phyloP scores from a whole-genome alignment of 2,113 vertebrate genomes.

The Podilymbus podiceps region DNA sequence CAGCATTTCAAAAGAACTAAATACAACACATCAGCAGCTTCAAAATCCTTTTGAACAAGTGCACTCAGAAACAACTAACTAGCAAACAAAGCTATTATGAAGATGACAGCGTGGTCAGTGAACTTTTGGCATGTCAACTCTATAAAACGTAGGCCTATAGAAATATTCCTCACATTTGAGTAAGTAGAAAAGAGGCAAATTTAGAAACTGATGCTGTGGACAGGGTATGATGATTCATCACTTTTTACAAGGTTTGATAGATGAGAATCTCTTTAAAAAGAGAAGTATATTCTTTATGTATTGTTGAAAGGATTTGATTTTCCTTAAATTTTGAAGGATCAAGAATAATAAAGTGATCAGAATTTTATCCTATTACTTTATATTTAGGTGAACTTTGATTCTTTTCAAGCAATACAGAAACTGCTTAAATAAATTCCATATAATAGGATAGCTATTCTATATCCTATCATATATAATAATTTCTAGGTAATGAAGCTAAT shows the following conservation, averaged over 20 bases:
- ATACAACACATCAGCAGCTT: constrained; percentile 66
- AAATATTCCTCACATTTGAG: constrained; percentile 20
- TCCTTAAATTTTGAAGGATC: not conserved
- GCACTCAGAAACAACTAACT: constrained; percentile 63
- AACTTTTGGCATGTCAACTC: constrained; percentile 35
- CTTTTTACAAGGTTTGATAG: not conserved
- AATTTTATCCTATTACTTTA: not conserved
- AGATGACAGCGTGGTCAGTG: constrained; percentile 25
- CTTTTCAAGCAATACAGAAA: not conserved
- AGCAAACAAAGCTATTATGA: constrained; percentile 66
- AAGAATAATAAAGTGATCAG: not conserved
- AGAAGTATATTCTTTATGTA: not conserved
- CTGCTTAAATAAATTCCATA: not conserved
- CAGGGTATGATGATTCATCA: not conserved
- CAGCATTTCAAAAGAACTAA: constrained; percentile 64
- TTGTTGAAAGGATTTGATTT: not conserved
- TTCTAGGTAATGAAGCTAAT: not conserved
- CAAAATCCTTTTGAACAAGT: constrained; percentile 65
- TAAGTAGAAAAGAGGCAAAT: constrained; percentile 23
- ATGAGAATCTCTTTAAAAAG: not conserved
- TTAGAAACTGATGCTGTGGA: not conserved
- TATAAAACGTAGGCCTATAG: constrained; percentile 17
- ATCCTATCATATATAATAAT: not conserved
- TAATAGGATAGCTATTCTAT: not conserved
- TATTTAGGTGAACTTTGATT: not conserved